Evolutionary conservation across 2,797 vertebrate genomes (phyloP), one percentile per base, ranked within the genome.

Genomic region (Lagodon rhomboides): DNA sequence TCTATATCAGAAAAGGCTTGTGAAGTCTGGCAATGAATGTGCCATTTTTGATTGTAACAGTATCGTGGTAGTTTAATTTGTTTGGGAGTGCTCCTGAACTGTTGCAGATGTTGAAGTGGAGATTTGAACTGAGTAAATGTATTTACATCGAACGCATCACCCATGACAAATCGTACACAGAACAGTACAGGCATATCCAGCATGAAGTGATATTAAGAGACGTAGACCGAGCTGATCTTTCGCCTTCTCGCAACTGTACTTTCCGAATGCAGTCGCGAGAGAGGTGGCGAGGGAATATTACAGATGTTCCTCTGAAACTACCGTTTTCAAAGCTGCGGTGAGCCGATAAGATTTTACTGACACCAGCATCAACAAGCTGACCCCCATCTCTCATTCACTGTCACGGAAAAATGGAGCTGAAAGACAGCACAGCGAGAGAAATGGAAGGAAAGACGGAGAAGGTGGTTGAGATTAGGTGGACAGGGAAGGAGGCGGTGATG

Each of bases 261-360:
- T 75, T 51, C 47, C 51, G 75, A 61, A 80, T 49, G 55, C 13
- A 44, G 73, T 63, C 67, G 62, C 13, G 2, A 49, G 44, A 46
- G 3, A 12, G 11, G 12, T 46, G 41, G 13, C 64, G 59, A 73
- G 58, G 23, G 17, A 80, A 69, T 59, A 66, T 79, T 79, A 61
- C 71, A 84, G 78, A 74, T 81, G 64, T 80, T 82, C 60, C 50
- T 75, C 50, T 67, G 27, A 1, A 12, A 76, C 71, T 79, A 75
- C 25, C 77, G 65, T 73, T 73, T 78, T 63, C 54, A 79, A 83
- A 87, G 77, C 85, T 88, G 87, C 56, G 16, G 30, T 63, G 65
- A 85, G 77, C 75, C n/a, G 82, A 91, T 91, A 91, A 86, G 85
- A 88, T 84, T 87, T 89, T 66, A 84, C 85, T 82, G 85, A 89